Evolutionary conservation across 2,797 vertebrate species (phyloP), one percentile per base, ranked within the genome.

Genomic region (Brotula barbata): DNA sequence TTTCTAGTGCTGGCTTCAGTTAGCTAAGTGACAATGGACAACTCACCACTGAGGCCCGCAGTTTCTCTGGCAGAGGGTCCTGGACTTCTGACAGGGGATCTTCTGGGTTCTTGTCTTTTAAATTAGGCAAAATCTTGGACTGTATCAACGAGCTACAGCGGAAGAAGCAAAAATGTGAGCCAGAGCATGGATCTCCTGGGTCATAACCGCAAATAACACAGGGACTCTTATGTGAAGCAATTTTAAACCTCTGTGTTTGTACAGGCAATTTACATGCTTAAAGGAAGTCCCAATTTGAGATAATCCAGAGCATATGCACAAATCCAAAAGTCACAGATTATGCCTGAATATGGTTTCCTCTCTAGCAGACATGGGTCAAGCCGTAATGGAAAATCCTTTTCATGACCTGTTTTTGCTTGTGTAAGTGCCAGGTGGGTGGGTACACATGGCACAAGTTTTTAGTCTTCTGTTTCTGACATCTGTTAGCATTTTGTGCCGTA

Each of bases 31-130:
- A 33, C 14, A 3, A 28, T 0, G 31, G 3, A 12, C 5, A 25
- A 89, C 95, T 93, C 90, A 99, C 97, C 84, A 99, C 95, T 63
- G 96, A 98, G 85, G 93, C 95, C 85, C 89, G 92, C 71, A 99
- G 94, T 87, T 99, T 99, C 69, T 96, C 96, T n/a, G 97, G 97
- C 40, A 99, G 88, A 67, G 97, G 97, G 78, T 99, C 97, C 89
- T 97, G 96, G 23, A 98, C 96, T 83, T 99, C 97, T 58, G 94
- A 94, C 39, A 98, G 83, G 53, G 97, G 97, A 82, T 99, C 97
- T 83, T 99, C 97, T 9, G 95, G 96, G 86, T 99, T 98, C 85
- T 98, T 96, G 80, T 97, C 95, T 85, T 94, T 96, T 72, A 94
- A 82, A 85, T 94, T 94, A 69, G 94, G 95, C 81, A 99, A 92